A percentile compares a stretch with the other conserved stretches of the same genome.
phyloP scores from a whole-genome alignment of 2,113 vertebrate species.

The Python bivittatus region DNA sequence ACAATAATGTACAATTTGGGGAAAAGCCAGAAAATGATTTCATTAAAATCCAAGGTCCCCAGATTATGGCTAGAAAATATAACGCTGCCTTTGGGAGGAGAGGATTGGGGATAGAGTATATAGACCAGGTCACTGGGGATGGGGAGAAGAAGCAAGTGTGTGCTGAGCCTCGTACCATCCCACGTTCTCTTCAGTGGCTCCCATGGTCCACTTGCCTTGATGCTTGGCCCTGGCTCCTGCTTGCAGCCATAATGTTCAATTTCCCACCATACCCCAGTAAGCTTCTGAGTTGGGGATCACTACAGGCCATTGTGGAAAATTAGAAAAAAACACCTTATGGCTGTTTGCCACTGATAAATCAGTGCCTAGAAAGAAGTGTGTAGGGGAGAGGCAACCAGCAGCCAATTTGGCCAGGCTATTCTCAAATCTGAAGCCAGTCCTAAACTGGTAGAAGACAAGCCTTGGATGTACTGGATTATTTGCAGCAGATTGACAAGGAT shows the following conservation, averaged over 20 bases:
- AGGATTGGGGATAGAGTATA: not conserved
- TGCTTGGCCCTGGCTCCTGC: not conserved
- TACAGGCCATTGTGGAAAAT: not conserved
- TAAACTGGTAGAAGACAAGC: not conserved
- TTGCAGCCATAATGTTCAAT: not conserved
- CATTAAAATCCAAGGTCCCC: not conserved
- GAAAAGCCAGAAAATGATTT: not conserved
- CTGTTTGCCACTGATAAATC: not conserved
- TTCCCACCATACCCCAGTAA: not conserved
- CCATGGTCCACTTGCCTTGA: not conserved
- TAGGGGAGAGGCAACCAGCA: not conserved
- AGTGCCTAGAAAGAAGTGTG: not conserved
- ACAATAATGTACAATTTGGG: not conserved
- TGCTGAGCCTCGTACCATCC: not conserved
- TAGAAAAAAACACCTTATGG: not conserved
- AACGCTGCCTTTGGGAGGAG: not conserved
- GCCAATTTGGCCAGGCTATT: not conserved
- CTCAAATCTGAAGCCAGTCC: not conserved
- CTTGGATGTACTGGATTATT: not conserved
- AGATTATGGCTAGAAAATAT: not conserved
- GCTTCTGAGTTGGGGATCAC: not conserved
- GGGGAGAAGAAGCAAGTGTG: not conserved
- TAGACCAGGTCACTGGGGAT: not conserved
- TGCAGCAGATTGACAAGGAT: no score
- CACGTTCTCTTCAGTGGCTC: not conserved